These are phyloP conservation scores for Urophycis tenuis DNA, from an alignment of 2,797 vertebrate species.

Conservation along the genomic window DNA sequence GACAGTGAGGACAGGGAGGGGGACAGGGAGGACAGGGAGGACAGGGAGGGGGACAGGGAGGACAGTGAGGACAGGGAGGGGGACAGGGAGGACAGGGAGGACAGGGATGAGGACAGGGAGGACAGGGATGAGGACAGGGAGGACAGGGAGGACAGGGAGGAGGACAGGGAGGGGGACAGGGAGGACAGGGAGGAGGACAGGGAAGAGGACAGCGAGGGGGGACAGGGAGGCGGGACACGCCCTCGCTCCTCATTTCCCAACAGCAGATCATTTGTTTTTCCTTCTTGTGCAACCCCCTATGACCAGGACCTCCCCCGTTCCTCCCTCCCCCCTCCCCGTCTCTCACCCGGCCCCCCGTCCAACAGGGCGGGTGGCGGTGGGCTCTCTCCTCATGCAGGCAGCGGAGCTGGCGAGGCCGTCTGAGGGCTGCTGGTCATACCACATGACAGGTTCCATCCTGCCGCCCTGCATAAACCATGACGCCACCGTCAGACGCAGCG, in stretches of 20 bases:
- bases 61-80: too few relatives aligned
- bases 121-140: too few relatives aligned
- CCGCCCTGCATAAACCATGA: constrained; percentile 5
- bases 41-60: too few relatives aligned
- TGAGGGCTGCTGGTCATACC: background rate
- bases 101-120: too few relatives aligned
- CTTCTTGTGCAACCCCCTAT: background rate
- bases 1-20: too few relatives aligned
- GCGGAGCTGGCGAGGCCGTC: background rate
- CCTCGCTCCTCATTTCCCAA: background rate
- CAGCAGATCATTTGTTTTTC: background rate
- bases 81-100: too few relatives aligned
- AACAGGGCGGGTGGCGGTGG: background rate
- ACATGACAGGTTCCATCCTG: constrained; percentile 37
- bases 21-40: too few relatives aligned
- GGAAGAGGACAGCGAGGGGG: too few relatives aligned
- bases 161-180: too few relatives aligned
- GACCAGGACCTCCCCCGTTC: background rate
- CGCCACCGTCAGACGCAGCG: background rate
- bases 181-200: too few relatives aligned
- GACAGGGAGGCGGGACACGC: too few relatives aligned
- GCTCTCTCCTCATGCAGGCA: background rate
- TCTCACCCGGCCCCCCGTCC: background rate
- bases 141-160: too few relatives aligned
- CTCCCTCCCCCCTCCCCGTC: background rate